Percentiles rank a stretch among this genome's conserved stretches.
Evolutionary conservation across 2,797 vertebrate species (phyloP).

Genomic region (Malacoraja senta): DNA sequence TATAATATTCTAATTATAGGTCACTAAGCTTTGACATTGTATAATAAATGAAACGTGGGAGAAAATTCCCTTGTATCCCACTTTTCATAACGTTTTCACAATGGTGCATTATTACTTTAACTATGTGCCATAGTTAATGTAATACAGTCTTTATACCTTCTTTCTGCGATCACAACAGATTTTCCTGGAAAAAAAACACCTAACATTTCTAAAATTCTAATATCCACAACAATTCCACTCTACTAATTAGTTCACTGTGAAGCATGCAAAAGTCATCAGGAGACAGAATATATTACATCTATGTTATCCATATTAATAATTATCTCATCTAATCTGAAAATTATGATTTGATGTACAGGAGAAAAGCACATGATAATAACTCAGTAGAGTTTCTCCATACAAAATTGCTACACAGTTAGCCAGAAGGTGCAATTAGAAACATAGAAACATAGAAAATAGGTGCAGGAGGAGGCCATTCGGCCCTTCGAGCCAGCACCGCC

Average conservation of each 20-base stretch:
- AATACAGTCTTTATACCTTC: background rate
- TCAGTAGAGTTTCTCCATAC: background rate
- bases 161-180: background rate
- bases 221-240: background rate
- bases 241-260: background rate
- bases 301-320: background rate
- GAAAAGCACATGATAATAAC: background rate
- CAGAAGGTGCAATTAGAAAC: background rate
- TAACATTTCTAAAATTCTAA: background rate
- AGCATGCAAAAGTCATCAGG: background rate
- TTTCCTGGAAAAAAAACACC: background rate
- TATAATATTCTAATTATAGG: background rate
- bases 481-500: too few species aligned
- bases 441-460: too few species aligned
- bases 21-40: background rate
- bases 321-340: background rate
- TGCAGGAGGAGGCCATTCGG: too few species aligned
- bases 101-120: background rate
- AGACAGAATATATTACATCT: background rate
- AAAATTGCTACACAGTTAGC: background rate
- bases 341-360: background rate
- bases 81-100: background rate
- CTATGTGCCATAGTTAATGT: background rate
- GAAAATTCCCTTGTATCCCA: background rate
- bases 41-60: background rate